Percentiles rank a stretch among this genome's conserved stretches.
phyloP scores from a whole-genome alignment of 2,113 vertebrate species.

The Hippocampus zosterae region DNA sequence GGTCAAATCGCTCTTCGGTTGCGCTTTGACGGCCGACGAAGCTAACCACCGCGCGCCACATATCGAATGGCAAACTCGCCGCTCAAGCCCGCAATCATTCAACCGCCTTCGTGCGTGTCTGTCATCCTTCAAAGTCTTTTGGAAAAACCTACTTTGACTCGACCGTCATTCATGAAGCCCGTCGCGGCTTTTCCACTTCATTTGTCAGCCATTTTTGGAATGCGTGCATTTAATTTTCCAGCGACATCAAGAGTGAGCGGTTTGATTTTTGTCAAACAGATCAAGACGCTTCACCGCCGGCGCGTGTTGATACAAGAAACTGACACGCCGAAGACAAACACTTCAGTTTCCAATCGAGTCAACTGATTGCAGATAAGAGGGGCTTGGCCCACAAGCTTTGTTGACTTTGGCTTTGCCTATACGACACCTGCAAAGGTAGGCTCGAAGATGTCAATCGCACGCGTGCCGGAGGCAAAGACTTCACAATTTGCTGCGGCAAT shows the following conservation, averaged over 20 bases:
- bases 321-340: conserved; percentile 21
- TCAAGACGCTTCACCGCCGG: not conserved
- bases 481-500: not conserved
- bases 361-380: conserved; percentile 16
- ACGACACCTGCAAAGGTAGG: not conserved
- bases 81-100: conserved; percentile 8
- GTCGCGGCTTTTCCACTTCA: not conserved
- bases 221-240: conserved; percentile 27
- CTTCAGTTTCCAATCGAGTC: conserved; percentile 28
- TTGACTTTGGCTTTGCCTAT: conserved; percentile 10
- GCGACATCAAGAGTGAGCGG: conserved; percentile 36
- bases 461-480: not conserved
- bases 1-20: not conserved
- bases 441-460: conserved; percentile 2
- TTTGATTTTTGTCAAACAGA: conserved; percentile 7
- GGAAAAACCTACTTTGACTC: not conserved
- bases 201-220: conserved; percentile 16
- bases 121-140: conserved; percentile 5
- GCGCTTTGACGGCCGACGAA: too few relatives aligned
- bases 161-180: not conserved
- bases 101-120: not conserved
- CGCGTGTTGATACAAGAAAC: conserved; percentile 24
- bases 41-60: not conserved
- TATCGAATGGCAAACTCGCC: conserved; percentile 10
- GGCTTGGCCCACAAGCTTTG: not conserved